phyloP scores from a whole-genome alignment of 2,113 vertebrate genomes.

The Enhydra lutris region DNA sequence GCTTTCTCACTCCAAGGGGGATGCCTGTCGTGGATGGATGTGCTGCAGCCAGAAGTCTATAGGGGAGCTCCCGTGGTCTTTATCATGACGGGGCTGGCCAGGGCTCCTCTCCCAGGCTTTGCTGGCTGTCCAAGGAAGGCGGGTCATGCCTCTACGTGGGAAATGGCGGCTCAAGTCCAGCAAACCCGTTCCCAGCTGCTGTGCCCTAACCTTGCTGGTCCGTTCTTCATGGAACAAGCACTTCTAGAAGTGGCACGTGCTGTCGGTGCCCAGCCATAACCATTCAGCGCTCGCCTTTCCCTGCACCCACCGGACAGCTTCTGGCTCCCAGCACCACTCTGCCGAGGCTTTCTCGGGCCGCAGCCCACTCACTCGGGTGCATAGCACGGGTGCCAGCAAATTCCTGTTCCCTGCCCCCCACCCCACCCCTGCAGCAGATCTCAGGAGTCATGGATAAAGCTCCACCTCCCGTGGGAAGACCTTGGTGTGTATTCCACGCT shows the following conservation, averaged over 20 bases:
- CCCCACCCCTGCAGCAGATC: neutral
- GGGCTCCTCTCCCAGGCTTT: neutral
- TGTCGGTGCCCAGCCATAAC: rapidly evolving
- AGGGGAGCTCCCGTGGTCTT: rapidly evolving
- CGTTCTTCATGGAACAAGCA: rapidly evolving
- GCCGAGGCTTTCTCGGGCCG: neutral
- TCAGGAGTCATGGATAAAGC: neutral
- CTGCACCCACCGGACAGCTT: too few species aligned
- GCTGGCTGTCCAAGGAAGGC: neutral
- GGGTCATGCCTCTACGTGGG: neutral
- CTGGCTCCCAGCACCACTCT: neutral
- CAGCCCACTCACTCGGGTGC: neutral
- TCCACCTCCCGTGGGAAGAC: neutral
- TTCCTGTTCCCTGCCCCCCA: rapidly evolving
- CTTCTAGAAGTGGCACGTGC: rapidly evolving
- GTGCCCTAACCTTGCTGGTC: neutral
- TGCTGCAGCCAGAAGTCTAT: too few species aligned
- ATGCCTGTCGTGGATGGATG: neutral
- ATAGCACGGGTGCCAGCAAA: neutral
- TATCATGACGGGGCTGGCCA: rapidly evolving
- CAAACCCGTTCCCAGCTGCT: neutral
- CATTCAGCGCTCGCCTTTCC: neutral
- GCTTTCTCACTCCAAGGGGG: neutral
- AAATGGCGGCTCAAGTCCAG: neutral
- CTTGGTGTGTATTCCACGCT: rapidly evolving